Evolutionary conservation across 2,888 invertebrate species (phyloP).

Genomic region (Andrena minutula): DNA sequence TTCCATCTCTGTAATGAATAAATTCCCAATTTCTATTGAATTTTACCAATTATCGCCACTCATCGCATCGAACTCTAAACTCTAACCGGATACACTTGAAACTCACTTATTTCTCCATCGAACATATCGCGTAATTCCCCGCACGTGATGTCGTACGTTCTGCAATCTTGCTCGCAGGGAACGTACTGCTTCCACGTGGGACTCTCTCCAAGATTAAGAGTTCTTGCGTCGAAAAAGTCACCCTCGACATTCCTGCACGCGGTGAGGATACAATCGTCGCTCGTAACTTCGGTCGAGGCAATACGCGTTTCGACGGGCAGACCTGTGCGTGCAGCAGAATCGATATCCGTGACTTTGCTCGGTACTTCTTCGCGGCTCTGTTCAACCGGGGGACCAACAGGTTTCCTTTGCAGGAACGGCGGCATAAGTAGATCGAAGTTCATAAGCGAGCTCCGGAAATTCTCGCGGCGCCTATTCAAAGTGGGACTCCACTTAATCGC

Average conservation of each 20-base stretch:
- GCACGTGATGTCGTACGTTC: slow-evolving; percentile 16
- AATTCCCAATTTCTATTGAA: too few relatives aligned
- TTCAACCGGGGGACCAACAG: not conserved
- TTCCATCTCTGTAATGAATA: too few relatives aligned
- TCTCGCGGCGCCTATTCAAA: not conserved
- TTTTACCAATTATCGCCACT: too few relatives aligned
- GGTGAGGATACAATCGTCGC: too few relatives aligned
- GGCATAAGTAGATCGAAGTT: slow-evolving; percentile 5
- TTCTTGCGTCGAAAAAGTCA: not conserved
- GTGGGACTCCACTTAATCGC: not conserved
- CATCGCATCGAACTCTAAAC: not conserved
- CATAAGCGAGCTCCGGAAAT: not conserved
- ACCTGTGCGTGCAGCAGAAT: not conserved
- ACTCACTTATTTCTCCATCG: slow-evolving; percentile 3
- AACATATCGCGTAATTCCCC: not conserved
- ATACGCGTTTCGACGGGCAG: not conserved
- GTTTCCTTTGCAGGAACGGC: slow-evolving; percentile 28
- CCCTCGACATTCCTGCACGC: not conserved
- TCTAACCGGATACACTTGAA: not conserved
- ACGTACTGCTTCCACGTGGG: not conserved
- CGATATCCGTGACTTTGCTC: not conserved
- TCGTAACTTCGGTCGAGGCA: not conserved
- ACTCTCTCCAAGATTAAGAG: not conserved
- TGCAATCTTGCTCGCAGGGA: slow-evolving; percentile 30
- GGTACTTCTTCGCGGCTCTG: not conserved